Evolutionary conservation across 2,797 vertebrate species (phyloP), one percentile per base, ranked within the genome.

Genomic region (Aselliscus stoliczkanus): DNA sequence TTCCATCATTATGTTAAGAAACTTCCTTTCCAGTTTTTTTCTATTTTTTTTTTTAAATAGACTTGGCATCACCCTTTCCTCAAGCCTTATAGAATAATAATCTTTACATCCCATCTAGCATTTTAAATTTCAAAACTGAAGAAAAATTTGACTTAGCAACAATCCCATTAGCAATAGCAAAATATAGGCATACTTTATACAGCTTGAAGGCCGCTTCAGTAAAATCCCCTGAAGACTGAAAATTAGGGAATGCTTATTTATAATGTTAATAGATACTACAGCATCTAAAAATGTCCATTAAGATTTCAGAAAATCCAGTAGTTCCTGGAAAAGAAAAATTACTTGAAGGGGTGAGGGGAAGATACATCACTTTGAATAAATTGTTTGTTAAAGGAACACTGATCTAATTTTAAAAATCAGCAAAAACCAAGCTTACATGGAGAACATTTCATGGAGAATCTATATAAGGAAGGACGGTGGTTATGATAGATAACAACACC

Each of bases 81-180:
- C 60, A 90, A 93, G 72, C n/a, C 39, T 90, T 60, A 93, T 27
- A 73, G 67, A 92, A 76, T 52, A 75, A 92, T 93, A 42, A 96
- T 72, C 80, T 90, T 92, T 73, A 65, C 29, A 93, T 70, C 56
- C 95, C 83, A 72, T 60, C 56, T 25, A 88, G 50, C 23, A 94
- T 88, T 95, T 95, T 88, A 95, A 92, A 95, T 54, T 56, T 81
- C 50, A 92, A 96, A 88, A 94, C 64, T 72, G 21, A 91, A 96
- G 56, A 29, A 96, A 91, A 86, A 47, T 73, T 42, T 70, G 54
- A 90, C 44, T 96, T 92, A 93, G 25, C 60, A 76, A 93, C 7
- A 6, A 91, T 65, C 34, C 84, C 50, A 86, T 84, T 80, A 93
- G 56, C 70, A 93, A n/a, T 27, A 54, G 31, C 60, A 95, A 85